A percentile compares a stretch with the other conserved stretches of the same genome.
These are phyloP conservation scores for Pitangus sulphuratus DNA, from an alignment of 2,797 vertebrate species.

Conservation along the genomic window DNA sequence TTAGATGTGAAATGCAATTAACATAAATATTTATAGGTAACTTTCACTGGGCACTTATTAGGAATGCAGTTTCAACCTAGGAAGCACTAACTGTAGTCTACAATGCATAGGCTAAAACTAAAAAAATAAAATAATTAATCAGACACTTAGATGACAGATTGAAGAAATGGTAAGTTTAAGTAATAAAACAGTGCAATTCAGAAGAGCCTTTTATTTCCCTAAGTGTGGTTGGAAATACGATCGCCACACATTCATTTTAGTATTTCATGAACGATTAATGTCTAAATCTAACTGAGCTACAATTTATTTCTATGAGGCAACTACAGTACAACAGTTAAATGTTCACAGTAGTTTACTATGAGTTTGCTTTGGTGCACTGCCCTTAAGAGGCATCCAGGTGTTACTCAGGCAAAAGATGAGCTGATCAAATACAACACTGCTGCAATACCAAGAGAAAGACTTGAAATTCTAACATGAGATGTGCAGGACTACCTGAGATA, in stretches of 20 bases:
- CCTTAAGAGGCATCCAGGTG: neutral
- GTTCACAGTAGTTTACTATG: conserved; percentile 65
- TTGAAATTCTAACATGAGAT: conserved; percentile 27
- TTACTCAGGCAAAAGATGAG: neutral
- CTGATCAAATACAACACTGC: neutral
- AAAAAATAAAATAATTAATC: conserved; percentile 36
- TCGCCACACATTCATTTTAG: conserved; percentile 55
- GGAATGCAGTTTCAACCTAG: conserved; percentile 5
- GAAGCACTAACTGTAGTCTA: conserved; percentile 39
- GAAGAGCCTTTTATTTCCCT: conserved; percentile 65
- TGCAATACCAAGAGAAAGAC: conserved; percentile 30
- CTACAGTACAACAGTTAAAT: conserved; percentile 63
- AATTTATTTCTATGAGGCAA: conserved; percentile 53
- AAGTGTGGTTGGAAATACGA: conserved; percentile 35
- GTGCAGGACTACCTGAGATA: conserved; percentile 65
- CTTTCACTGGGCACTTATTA: conserved; percentile 19
- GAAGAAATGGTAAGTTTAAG: conserved; percentile 19
- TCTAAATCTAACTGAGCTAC: conserved; percentile 39
- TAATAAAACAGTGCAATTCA: conserved; percentile 74
- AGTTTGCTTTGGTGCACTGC: conserved; percentile 54
- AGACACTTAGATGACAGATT: conserved; percentile 39
- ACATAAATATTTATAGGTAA: neutral
- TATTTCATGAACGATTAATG: conserved; percentile 7
- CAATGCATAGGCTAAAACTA: conserved; percentile 46
- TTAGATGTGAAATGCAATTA: conserved; percentile 58